Evolutionary conservation across 2,888 invertebrate species (phyloP).

Genomic region (Augochlorella aurata): DNA sequence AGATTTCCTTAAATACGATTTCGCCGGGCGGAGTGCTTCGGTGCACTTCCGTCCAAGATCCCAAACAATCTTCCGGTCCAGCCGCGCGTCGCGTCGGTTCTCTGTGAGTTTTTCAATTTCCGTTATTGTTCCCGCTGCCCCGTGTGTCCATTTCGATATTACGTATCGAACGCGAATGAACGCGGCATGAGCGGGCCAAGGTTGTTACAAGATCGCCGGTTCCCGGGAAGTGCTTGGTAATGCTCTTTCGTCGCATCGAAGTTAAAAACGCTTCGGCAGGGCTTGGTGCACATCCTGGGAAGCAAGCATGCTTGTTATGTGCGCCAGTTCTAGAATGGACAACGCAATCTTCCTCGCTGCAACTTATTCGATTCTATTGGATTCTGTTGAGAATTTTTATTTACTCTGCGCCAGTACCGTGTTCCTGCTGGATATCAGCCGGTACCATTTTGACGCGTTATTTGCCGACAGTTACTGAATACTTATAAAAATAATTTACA

Average conservation of each 20-base stretch:
- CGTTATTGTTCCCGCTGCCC: conserved; percentile 32
- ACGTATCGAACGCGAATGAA: conserved; percentile 21
- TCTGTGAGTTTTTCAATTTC: conserved; percentile 43
- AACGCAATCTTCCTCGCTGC: background rate
- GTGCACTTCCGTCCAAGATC: conserved; percentile 28
- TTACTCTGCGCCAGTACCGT: no score
- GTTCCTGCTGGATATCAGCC: background rate
- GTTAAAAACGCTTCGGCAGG: conserved; percentile 8
- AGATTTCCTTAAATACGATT: conserved; percentile 53
- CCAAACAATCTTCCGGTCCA: conserved; percentile 33
- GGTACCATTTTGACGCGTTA: background rate
- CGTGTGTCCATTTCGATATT: conserved; percentile 27
- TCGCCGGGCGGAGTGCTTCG: conserved; percentile 20
- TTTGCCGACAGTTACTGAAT: no score
- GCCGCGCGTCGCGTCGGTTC: background rate
- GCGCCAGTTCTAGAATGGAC: background rate
- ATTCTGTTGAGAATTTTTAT: background rate
- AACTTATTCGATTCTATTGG: background rate
- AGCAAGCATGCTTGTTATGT: conserved; percentile 14
- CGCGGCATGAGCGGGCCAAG: conserved; percentile 18
- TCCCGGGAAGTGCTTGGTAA: conserved; percentile 25
- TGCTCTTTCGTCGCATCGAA: conserved; percentile 9
- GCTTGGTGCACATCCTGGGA: background rate
- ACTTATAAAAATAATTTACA: no score
- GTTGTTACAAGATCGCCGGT: conserved; percentile 24